These are phyloP conservation scores for Lanius collurio DNA, from an alignment of 2,113 vertebrate genomes.

Conservation along the genomic window DNA sequence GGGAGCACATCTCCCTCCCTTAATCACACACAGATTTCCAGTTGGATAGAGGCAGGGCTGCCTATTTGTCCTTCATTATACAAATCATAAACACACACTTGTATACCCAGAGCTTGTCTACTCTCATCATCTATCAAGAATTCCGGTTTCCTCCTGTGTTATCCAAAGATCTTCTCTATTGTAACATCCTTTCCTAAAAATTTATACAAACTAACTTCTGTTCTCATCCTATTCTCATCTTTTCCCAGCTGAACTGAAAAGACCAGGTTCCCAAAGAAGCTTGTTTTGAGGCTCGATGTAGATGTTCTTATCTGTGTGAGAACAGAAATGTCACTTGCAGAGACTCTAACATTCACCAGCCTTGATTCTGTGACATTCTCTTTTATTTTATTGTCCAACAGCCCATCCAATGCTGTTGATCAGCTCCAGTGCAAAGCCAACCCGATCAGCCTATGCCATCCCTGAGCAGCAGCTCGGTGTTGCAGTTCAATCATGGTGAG, in stretches of 20 bases:
- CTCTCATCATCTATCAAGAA: background rate
- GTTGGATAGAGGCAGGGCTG: background rate
- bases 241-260: background rate
- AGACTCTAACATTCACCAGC: background rate
- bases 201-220: background rate
- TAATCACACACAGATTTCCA: constrained; percentile 55
- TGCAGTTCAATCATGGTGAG: background rate
- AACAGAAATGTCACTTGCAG: background rate
- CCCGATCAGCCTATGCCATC: background rate
- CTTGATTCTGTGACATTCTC: background rate
- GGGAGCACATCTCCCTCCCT: constrained; percentile 18
- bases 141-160: background rate
- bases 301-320: background rate
- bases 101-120: background rate
- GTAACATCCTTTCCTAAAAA: background rate
- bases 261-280: background rate
- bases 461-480: background rate
- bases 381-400: background rate
- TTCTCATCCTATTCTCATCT: background rate
- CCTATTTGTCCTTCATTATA: constrained; percentile 36
- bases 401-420: background rate
- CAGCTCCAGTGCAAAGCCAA: background rate
- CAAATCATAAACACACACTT: constrained; percentile 3
- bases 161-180: background rate
- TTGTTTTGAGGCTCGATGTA: background rate